Evolutionary conservation across 2,113 vertebrate species (phyloP), one percentile per base, ranked within the genome.

Genomic region (Plecturocebus donacophilus): DNA sequence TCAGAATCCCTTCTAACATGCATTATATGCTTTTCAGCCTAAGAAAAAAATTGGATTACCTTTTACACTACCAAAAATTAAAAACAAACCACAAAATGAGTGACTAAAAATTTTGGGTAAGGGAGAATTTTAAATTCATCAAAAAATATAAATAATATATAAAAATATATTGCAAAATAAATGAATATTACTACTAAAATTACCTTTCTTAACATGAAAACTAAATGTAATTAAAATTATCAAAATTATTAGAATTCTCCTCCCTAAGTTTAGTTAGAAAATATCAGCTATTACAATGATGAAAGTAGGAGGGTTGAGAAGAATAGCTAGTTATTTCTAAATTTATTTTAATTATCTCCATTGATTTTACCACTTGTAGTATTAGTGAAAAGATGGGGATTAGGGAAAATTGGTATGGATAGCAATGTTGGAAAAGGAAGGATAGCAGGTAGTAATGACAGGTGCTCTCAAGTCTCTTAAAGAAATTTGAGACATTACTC

Each of bases 331-430:
- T 0, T 68, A 58, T 68, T 85, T 32, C 25, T 82, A 93, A 83
- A 49, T 71, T 68, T 94, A 93, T 88, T 94, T 91, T 90, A 56
- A 82, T 71, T 90, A 49, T 49, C 32, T 56, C 17, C 27, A 89
- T 5, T 89, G 35, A 71, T 52, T 97, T 95, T 77, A 9, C n/a
- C 14, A 38, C 13, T 89, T 54, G 21, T 6, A 73, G 6, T 75
- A 40, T 91, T 80, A 77, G 71, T 75, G 47, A 30, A 40, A 87
- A 91, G 38, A 49, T 85, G 23, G 58, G 16, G 25, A 30, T 27
- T 32, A 95, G 49, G 49, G 25, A 47, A 88, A 61, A 80, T 56
- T 83, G 12, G 5, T 20, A 13, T 87, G 49, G 85, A 32, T 16
- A 87, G n/a, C 76, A 61, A 79, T 71, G 40, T 19, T 84, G 32